Base-by-base conservation (phyloP, 2,797 vertebrate species). In the Arvicola amphibius region DNA sequence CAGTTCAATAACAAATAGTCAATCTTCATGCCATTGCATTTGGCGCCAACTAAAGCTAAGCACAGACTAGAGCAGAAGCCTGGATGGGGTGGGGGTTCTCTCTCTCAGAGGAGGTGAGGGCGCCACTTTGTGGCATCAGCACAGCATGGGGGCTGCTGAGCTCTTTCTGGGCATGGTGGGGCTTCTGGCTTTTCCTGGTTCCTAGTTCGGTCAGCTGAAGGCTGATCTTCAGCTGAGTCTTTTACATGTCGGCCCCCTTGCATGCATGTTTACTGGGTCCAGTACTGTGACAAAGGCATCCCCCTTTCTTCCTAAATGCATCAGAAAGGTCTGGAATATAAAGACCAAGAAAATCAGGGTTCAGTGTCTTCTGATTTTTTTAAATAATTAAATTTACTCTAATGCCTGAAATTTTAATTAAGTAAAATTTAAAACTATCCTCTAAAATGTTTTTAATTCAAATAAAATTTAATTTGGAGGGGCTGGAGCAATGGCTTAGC, bases 391-490 rank as follows among this genome's bases (percentile, higher is more conserved):
- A 80, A 32, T 65, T 83, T 46, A 89, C n/a, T 94, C 25, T 91
- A 51, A 84, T 19, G 19, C 53, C 65, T 81, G 2, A 46, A 51
- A 84, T 94, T 89, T 95, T 25, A 81, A 78, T 89, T 77, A 92
- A 88, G 87, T 69, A 1, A 90, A 96, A 88, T 43, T 29, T 83
- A 91, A 65, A 37, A 77, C 27, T 81, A 14, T 19, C 13, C 27
- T 84, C 67, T 43, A 91, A 93, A 63, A 67, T 27, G 37, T 51
- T 51, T 78, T 51, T 77, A 81, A 84, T 51, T 76, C 61, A 96
- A 79, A 93, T 77, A 34, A 97, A 96, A 96, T 92, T 81, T 95
- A 53, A 90, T 89, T 97, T 97, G 76, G 43, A 51, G 43, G 21
- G 7, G 5, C 27, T 85, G 32, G 40, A 85, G 11, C 65, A 48